These are phyloP conservation scores for Pristionchus pacificus DNA, from an alignment of 1,140 invertebrate species.

Conservation along the genomic window DNA sequence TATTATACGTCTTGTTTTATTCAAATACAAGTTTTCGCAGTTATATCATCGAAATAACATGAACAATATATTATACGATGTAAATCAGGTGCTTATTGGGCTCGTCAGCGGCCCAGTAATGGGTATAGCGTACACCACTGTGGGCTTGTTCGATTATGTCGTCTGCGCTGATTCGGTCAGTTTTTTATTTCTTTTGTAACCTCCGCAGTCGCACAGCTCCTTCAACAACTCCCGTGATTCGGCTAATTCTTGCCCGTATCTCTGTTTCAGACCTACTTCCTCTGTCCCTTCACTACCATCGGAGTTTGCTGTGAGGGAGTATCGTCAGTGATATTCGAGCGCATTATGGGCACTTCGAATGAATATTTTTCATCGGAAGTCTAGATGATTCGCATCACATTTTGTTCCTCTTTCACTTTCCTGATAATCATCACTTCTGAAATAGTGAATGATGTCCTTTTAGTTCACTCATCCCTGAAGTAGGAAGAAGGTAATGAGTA, in stretches of 20 bases:
- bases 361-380: too few relatives aligned
- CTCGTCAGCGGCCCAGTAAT: conserved; percentile 86
- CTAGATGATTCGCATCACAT: too few relatives aligned
- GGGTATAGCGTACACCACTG: conserved; percentile 76
- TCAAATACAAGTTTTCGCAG: too few relatives aligned
- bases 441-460: too few relatives aligned
- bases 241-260: too few relatives aligned
- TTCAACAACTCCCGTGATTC: too few relatives aligned
- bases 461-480: too few relatives aligned
- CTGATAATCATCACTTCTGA: neutral
- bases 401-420: too few relatives aligned
- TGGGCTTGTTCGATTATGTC: conserved; percentile 79
- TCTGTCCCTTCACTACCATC: neutral
- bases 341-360: neutral
- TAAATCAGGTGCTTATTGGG: conserved; percentile 75
- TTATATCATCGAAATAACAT: too few relatives aligned
- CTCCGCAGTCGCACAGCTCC: conserved; percentile 12
- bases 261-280: neutral
- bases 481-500: too few relatives aligned
- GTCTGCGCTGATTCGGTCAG: conserved; percentile 70
- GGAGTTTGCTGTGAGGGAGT: neutral
- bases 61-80: conserved; percentile 73
- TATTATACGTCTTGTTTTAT: too few relatives aligned
- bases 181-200: neutral
- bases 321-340: neutral